A percentile compares a stretch with the other conserved stretches of the same genome.
phyloP scores from a whole-genome alignment of 2,888 invertebrate genomes.

The Odontothrips loti region DNA sequence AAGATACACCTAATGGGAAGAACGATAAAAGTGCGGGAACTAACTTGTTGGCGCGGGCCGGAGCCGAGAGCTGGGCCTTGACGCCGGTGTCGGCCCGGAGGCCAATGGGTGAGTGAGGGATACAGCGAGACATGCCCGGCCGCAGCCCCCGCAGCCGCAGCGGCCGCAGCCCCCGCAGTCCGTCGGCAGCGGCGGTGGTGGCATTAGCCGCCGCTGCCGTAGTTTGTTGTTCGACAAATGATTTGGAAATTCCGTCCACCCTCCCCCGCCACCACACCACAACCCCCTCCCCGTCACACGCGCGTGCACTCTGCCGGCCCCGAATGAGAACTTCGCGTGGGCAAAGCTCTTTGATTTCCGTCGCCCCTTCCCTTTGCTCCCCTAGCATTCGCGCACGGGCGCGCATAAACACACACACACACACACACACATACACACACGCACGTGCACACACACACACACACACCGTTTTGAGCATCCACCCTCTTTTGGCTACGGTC shows the following conservation, averaged over 20 bases:
- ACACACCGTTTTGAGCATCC: constrained; percentile 2
- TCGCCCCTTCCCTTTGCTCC: constrained; percentile 28
- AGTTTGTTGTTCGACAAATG: too few species aligned
- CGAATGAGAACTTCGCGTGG: background rate
- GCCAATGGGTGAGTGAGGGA: too few species aligned
- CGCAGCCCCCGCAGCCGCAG: too few species aligned
- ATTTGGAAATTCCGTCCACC: background rate
- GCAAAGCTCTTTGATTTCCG: constrained; percentile 16
- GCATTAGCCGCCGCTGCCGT: too few species aligned
- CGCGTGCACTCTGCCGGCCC: background rate
- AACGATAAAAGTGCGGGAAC: too few species aligned
- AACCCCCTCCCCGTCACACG: background rate
- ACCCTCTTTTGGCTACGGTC: background rate
- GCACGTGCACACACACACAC: background rate
- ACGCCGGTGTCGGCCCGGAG: too few species aligned
- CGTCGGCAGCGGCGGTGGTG: too few species aligned
- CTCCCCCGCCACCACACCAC: background rate
- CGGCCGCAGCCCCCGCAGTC: too few species aligned
- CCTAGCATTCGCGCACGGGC: constrained; percentile 23
- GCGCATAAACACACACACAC: constrained; percentile 18
- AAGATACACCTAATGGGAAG: too few species aligned
- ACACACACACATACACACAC: background rate
- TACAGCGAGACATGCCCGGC: too few species aligned
- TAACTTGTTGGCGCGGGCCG: too few species aligned
- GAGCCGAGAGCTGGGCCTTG: too few species aligned